Base-by-base conservation (phyloP, 2,113 vertebrate species). In the Alligator sinensis region DNA sequence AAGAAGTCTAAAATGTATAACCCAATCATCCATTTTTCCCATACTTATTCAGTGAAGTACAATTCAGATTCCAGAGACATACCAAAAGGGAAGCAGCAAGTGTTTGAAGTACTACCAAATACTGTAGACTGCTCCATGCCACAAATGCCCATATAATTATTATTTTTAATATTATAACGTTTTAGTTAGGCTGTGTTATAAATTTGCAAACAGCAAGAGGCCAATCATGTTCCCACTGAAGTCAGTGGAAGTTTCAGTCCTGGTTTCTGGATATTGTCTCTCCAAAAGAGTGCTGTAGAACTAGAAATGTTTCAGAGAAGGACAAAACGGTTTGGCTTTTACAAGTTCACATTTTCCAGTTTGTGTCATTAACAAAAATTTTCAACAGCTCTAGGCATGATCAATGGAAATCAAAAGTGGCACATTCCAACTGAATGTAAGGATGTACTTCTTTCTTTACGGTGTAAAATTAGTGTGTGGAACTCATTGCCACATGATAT, bases 31-130 rank as follows among this genome's bases (percentile, higher is more conserved):
- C 24, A 83, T 91, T 96, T 90, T 95, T 87, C 84, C 94, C 94
- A 57, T 93, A 90, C 88, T 97, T 97, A 0, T 76, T 92, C 61
- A 76, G 38, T 13, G 11, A 92, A 87, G 47, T 90, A 88, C 61
- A 89, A 21, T 95, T 95, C 38, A 77, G 4, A 4, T 84, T 90
- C 90, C 80, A 87, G 82, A 91, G 88, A 83, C 63, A 81, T 64
- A 91, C 82, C 22, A 12, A 93, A 91, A 89, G 55, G 75, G 87
- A 92, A 93, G 82, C 92, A 95, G 59, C 64, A 59, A 91, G 61
- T 47, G 92, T 96, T 91, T 94, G 85, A 80, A 70, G 34, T 38
- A 4, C n/a, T 95, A 94, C 92, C 92, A 96, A 95, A 84, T 70
- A 11, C 61, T 92, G 74, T 0, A 0, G n/a, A 1, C 38, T 72